phyloP scores from a whole-genome alignment of 2,888 invertebrate genomes.

The Machimus atricapillus region DNA sequence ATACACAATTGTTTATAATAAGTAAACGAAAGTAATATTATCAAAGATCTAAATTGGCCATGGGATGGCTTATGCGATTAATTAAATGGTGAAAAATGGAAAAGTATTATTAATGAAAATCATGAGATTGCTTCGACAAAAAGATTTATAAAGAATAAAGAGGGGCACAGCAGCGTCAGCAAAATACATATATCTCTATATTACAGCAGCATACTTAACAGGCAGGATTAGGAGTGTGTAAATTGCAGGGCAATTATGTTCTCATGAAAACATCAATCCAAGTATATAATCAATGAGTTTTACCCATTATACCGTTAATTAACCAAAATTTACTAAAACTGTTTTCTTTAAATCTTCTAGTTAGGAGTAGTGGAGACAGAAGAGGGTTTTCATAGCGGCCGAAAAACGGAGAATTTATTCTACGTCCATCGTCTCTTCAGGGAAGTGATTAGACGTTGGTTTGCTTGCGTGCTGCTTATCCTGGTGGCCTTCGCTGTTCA shows the following conservation, averaged over 20 bases:
- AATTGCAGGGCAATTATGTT: neutral
- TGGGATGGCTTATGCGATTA: neutral
- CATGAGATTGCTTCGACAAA: neutral
- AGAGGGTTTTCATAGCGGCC: neutral
- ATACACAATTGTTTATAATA: neutral
- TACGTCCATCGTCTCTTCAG: slow-evolving; percentile 27
- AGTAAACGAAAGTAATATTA: neutral
- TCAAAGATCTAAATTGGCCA: neutral
- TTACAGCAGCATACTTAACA: slow-evolving; percentile 26
- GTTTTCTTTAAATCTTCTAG: slow-evolving; percentile 3
- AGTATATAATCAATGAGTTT: neutral
- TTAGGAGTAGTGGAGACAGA: neutral
- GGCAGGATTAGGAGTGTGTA: neutral
- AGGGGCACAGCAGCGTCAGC: neutral
- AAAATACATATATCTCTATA: slow-evolving; percentile 14
- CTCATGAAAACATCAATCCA: slow-evolving; percentile 14
- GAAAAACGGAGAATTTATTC: neutral
- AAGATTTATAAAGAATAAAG: neutral
- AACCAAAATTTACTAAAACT: neutral
- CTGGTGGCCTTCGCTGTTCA: slow-evolving; percentile 43
- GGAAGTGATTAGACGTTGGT: neutral
- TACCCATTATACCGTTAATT: slow-evolving; percentile 10
- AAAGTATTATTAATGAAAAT: neutral
- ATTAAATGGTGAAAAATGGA: neutral
- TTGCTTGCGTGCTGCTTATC: neutral